Percentiles rank a stretch among this genome's conserved stretches.
These are phyloP conservation scores for Suillia variegata DNA, from an alignment of 2,888 invertebrate species.

Conservation along the genomic window DNA sequence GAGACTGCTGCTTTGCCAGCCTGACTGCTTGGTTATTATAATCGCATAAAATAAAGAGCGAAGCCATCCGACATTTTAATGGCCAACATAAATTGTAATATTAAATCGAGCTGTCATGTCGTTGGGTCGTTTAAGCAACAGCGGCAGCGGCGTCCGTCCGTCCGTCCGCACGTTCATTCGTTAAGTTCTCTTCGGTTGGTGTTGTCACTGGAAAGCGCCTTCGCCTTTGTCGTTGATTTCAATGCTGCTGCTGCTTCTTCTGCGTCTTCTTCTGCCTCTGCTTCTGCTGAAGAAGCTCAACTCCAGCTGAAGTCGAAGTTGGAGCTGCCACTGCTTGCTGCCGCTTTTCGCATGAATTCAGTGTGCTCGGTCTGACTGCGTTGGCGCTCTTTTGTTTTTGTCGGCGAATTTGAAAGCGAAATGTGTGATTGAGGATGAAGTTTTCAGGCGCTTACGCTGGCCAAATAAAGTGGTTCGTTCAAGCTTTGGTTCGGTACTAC, in stretches of 20 bases:
- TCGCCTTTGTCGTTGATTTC: too few relatives aligned
- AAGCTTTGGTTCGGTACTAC: too few relatives aligned
- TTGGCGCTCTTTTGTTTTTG: slow-evolving; percentile 15
- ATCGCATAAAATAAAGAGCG: slow-evolving; percentile 44
- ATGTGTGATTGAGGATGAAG: slow-evolving; percentile 2
- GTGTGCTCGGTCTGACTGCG: slow-evolving; percentile 7
- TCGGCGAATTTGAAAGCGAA: slow-evolving; percentile 12
- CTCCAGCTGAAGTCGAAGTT: slow-evolving; percentile 9
- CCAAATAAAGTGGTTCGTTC: too few relatives aligned
- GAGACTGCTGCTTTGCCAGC: too few relatives aligned
- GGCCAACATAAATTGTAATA: slow-evolving; percentile 51
- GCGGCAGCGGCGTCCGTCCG: background rate
- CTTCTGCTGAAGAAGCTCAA: background rate
- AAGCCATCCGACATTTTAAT: slow-evolving; percentile 48
- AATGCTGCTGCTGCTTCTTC: too few relatives aligned
- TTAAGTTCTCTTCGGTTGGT: too few relatives aligned
- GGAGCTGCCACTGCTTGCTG: slow-evolving; percentile 13
- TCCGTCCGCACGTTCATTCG: slow-evolving; percentile 4
- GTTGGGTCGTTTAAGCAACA: slow-evolving; percentile 21
- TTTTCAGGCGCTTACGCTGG: background rate
- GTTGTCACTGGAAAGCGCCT: background rate
- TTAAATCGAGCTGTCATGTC: slow-evolving; percentile 46
- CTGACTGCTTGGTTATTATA: slow-evolving; percentile 36
- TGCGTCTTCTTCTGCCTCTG: background rate
- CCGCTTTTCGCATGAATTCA: slow-evolving; percentile 14